phyloP scores from a whole-genome alignment of 2,888 invertebrate genomes.

The Parthenolecanium corni region DNA sequence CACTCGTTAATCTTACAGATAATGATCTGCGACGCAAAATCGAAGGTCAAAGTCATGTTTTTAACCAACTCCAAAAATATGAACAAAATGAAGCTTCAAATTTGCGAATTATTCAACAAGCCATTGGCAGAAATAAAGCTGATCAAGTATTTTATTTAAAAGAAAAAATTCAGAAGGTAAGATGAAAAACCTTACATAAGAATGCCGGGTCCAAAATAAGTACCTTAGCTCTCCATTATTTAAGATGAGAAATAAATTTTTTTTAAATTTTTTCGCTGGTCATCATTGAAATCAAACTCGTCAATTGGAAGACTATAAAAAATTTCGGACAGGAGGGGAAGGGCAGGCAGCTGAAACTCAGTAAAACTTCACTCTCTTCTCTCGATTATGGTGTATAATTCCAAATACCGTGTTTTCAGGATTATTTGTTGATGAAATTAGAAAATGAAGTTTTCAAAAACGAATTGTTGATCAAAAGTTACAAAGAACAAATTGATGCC shows the following conservation, averaged over 20 bases:
- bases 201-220: no score
- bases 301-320: no score
- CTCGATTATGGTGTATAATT: neutral
- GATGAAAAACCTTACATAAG: no score
- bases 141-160: conserved; percentile 46
- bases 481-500: conserved; percentile 52
- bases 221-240: neutral
- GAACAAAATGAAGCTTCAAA: conserved; percentile 52
- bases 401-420: no score
- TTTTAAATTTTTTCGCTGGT: neutral
- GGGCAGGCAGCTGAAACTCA: no score
- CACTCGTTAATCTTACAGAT: conserved; percentile 41
- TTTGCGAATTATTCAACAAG: conserved; percentile 50
- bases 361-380: no score
- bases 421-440: conserved; percentile 55
- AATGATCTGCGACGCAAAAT: conserved; percentile 47
- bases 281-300: neutral
- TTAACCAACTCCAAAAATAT: conserved; percentile 50
- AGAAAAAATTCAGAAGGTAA: conserved; percentile 41
- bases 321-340: no score
- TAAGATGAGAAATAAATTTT: neutral
- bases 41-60: conserved; percentile 46
- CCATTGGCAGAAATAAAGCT: conserved; percentile 51
- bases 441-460: conserved; percentile 58
- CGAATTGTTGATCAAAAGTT: conserved; percentile 52